A percentile compares a stretch with the other conserved stretches of the same genome.
Conservation (phyloP, 2,797 vertebrate genomes). For the Enoplosus armatus region DNA sequence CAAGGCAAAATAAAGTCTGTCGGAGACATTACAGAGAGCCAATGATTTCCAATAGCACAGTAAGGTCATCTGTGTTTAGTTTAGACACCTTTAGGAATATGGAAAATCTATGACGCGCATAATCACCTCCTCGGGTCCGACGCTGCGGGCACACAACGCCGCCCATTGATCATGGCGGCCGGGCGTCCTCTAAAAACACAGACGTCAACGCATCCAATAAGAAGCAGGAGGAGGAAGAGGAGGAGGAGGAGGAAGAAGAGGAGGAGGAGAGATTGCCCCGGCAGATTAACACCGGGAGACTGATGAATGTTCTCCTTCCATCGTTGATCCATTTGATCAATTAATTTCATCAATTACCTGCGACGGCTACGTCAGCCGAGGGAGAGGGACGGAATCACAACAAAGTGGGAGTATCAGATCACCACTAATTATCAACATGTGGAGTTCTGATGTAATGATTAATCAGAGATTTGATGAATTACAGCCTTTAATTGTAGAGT, state of each 20-base stretch:
- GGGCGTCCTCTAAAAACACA: constrained; percentile 59
- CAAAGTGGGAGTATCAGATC: constrained; percentile 49
- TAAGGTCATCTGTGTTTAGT: constrained; percentile 77
- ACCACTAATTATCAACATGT: constrained; percentile 52
- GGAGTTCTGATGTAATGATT: constrained; percentile 57
- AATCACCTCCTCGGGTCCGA: constrained; percentile 58
- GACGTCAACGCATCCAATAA: constrained; percentile 45
- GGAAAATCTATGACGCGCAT: constrained; percentile 77
- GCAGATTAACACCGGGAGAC: constrained; percentile 51
- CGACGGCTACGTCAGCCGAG: constrained; percentile 29
- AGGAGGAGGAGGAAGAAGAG: background rate
- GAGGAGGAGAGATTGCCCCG: constrained; percentile 19
- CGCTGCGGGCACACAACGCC: background rate
- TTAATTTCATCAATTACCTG: constrained; percentile 70
- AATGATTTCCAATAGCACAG: constrained; percentile 74
- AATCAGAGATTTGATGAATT: constrained; percentile 48
- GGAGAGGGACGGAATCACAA: constrained; percentile 28
- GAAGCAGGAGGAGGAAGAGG: background rate
- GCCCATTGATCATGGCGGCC: constrained; percentile 59
- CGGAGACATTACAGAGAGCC: constrained; percentile 47
- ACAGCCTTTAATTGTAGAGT: constrained; percentile 35
- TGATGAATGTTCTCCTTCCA: constrained; percentile 56
- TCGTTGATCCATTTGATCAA: constrained; percentile 65
- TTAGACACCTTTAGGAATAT: constrained; percentile 74
- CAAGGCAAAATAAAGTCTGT: constrained; percentile 67